These are phyloP conservation scores for Oscheius onirici DNA, from an alignment of 2,888 invertebrate species.

Conservation along the genomic window DNA sequence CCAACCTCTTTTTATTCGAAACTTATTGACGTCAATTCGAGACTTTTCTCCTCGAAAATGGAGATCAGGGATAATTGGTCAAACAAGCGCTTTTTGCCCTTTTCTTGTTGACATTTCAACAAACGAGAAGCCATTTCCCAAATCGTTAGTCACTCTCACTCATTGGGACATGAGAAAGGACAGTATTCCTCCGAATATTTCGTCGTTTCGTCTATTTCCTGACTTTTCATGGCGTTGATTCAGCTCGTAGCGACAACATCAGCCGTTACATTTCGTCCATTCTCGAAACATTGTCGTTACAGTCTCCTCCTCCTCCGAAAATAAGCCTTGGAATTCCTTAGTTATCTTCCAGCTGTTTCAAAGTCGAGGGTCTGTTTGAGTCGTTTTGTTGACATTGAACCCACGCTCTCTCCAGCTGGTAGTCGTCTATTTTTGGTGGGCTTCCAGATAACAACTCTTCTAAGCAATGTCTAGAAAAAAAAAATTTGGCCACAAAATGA, in stretches of 20 bases:
- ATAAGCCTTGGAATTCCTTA: background rate
- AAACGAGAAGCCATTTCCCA: background rate
- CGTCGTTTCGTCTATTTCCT: too few relatives aligned
- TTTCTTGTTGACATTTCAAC: background rate
- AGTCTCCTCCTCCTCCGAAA: background rate
- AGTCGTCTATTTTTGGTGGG: background rate
- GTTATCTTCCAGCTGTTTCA: background rate
- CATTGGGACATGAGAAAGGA: too few relatives aligned
- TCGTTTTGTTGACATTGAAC: conserved; percentile 7
- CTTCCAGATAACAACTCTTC: background rate
- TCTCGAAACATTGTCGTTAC: conserved; percentile 5
- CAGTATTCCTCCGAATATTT: background rate
- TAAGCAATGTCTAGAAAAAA: too few relatives aligned
- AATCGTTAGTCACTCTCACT: background rate
- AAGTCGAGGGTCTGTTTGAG: background rate
- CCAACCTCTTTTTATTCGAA: background rate
- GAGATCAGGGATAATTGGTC: background rate
- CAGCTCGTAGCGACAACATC: too few relatives aligned
- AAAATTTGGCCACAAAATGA: too few relatives aligned
- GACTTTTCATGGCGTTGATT: too few relatives aligned
- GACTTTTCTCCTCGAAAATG: too few relatives aligned
- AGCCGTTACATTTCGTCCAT: background rate
- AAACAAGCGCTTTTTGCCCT: background rate
- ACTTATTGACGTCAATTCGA: background rate
- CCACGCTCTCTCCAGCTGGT: background rate